Conservation (phyloP, 2,888 invertebrate genomes). For the Caenorhabditis sp. region DNA sequence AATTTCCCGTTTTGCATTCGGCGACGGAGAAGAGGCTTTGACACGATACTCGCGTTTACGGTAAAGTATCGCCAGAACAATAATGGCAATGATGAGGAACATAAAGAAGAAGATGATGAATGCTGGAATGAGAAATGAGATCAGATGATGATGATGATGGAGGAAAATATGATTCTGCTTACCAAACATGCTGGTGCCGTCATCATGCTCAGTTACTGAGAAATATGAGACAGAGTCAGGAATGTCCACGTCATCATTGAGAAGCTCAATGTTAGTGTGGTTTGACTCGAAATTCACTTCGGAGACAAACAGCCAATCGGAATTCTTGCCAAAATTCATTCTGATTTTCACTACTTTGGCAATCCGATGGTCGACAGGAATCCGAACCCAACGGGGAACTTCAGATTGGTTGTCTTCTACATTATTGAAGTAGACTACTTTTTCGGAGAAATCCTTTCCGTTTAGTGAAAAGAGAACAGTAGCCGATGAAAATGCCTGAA, state of each 20-base stretch:
- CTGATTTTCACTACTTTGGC: conserved; percentile 87
- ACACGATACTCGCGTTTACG: conserved; percentile 68
- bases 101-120: conserved; percentile 60
- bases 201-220: conserved; percentile 62
- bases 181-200: conserved; percentile 58
- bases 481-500: conserved; percentile 63
- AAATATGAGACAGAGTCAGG: conserved; percentile 63
- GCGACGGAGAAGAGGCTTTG: conserved; percentile 72
- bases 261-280: conserved; percentile 54
- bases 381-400: conserved; percentile 89
- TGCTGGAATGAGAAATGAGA: conserved; percentile 29
- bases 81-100: conserved; percentile 54
- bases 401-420: conserved; percentile 72
- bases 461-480: conserved; percentile 62
- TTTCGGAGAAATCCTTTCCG: conserved; percentile 68
- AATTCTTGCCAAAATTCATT: conserved; percentile 66
- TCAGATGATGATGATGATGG: neutral
- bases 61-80: conserved; percentile 48
- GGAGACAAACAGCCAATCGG: conserved; percentile 79
- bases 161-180: conserved; percentile 13
- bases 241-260: conserved; percentile 54
- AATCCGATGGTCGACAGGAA: conserved; percentile 90
- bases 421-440: conserved; percentile 70
- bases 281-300: conserved; percentile 77
- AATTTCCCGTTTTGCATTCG: conserved; percentile 64